Evolutionary conservation across 1,140 invertebrate genomes (phyloP).

Genomic region (Meloidogyne exigua): DNA sequence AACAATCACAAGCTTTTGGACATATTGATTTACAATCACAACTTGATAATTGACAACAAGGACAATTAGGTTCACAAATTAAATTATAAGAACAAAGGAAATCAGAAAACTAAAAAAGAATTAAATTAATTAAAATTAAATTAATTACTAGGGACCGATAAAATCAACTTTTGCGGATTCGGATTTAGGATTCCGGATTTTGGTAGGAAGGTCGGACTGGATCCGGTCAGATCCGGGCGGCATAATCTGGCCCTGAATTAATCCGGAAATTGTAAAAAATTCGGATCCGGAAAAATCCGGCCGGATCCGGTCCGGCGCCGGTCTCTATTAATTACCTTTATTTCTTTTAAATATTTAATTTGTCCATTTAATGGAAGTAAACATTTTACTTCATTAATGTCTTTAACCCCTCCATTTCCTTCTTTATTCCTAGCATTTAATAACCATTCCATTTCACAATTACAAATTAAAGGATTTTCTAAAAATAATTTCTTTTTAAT

Average conservation of each 20-base stretch:
- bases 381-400: conserved; percentile 39
- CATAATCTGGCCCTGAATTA: no score
- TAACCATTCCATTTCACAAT: conserved; percentile 56
- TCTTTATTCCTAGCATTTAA: conserved; percentile 11
- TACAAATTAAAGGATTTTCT: conserved; percentile 51
- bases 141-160: no score
- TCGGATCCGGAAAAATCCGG: no score
- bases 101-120: conserved; percentile 19
- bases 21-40: conserved; percentile 60
- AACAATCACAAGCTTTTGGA: conserved; percentile 52
- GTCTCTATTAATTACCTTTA: background rate
- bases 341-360: background rate
- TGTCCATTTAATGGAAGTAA: conserved; percentile 34
- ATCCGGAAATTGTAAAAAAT: no score
- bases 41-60: conserved; percentile 53
- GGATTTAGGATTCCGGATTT: no score
- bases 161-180: no score
- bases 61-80: conserved; percentile 54
- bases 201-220: no score
- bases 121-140: background rate
- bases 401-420: conserved; percentile 29
- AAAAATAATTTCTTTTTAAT: background rate
- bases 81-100: conserved; percentile 42
- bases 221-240: no score
- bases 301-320: no score